phyloP scores from a whole-genome alignment of 2,113 vertebrate genomes.

The Chloebia gouldiae region DNA sequence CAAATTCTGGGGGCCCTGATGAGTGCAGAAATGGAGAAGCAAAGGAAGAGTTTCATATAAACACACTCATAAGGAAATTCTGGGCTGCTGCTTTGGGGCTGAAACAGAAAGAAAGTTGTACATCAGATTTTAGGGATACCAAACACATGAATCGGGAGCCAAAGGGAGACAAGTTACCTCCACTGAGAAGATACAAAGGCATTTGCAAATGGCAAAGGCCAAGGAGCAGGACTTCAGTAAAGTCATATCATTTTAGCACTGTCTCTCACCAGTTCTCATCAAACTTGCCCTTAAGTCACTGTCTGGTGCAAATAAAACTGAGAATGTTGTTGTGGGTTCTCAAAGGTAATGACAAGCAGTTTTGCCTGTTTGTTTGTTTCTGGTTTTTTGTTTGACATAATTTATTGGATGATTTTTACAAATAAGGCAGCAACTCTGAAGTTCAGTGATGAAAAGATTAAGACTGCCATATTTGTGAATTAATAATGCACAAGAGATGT shows the following conservation, averaged over 20 bases:
- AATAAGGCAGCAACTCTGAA: neutral
- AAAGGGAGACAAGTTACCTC: neutral
- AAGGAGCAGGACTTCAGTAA: neutral
- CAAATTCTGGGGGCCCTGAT: neutral
- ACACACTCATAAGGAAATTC: neutral
- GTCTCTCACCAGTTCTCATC: neutral
- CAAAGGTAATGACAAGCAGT: neutral
- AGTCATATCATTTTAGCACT: neutral
- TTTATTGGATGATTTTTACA: neutral
- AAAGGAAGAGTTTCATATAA: neutral
- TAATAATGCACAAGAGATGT: neutral
- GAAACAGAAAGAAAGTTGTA: neutral
- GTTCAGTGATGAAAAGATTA: conserved; percentile 1
- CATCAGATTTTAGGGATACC: neutral
- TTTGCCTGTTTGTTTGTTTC: neutral
- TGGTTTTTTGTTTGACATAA: neutral
- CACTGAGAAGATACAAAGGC: neutral
- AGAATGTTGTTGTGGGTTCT: neutral
- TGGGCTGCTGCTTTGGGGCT: neutral
- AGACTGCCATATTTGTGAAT: neutral
- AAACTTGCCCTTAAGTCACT: neutral
- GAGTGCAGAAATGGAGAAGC: neutral
- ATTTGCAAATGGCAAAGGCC: conserved; percentile 35
- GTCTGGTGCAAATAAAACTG: neutral
- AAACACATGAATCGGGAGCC: neutral